A percentile compares a stretch with the other conserved stretches of the same genome.
Conservation (phyloP, 2,113 vertebrate genomes). For the Neoarius graeffei region DNA sequence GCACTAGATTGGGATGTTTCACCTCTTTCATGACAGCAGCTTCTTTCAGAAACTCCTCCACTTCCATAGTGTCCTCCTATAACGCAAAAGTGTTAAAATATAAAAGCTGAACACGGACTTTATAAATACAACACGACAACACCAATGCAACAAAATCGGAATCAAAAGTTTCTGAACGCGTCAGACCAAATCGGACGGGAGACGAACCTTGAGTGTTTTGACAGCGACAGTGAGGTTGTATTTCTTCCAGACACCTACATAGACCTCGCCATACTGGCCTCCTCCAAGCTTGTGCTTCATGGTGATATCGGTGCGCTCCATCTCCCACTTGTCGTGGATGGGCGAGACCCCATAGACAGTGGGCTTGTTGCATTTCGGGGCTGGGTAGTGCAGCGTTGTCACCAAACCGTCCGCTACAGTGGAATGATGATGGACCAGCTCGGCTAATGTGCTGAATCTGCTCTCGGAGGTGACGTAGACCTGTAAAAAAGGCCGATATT, state of each 20-base stretch:
- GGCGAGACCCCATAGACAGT: slow-evolving; percentile 97
- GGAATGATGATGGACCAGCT: slow-evolving; percentile 97
- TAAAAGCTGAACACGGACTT: not conserved
- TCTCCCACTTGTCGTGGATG: slow-evolving; percentile 99
- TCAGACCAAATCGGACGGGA: slow-evolving; percentile 66
- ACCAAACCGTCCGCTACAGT: slow-evolving; percentile 95
- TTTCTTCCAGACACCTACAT: slow-evolving; percentile 98
- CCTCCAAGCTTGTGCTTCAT: slow-evolving; percentile 99
- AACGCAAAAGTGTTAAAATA: slow-evolving; percentile 37
- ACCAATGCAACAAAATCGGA: not conserved
- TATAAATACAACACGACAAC: not conserved
- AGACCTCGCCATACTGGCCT: slow-evolving; percentile 97
- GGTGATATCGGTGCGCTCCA: slow-evolving; percentile 97
- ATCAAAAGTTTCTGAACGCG: not conserved
- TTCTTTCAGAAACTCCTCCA: slow-evolving; percentile 98
- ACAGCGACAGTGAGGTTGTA: slow-evolving; percentile 96
- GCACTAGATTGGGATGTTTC: slow-evolving; percentile 97
- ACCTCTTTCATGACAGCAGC: slow-evolving; percentile 98
- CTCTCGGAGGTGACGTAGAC: slow-evolving; percentile 98
- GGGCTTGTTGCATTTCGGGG: slow-evolving; percentile 97
- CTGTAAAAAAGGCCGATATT: slow-evolving; percentile 63
- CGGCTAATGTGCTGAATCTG: slow-evolving; percentile 94
- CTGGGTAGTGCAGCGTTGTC: slow-evolving; percentile 95
- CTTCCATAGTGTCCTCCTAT: slow-evolving; percentile 99
- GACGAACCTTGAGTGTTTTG: slow-evolving; percentile 91